phyloP scores from a whole-genome alignment of 2,888 invertebrate genomes.

The Scelioninae gen. 1 region DNA sequence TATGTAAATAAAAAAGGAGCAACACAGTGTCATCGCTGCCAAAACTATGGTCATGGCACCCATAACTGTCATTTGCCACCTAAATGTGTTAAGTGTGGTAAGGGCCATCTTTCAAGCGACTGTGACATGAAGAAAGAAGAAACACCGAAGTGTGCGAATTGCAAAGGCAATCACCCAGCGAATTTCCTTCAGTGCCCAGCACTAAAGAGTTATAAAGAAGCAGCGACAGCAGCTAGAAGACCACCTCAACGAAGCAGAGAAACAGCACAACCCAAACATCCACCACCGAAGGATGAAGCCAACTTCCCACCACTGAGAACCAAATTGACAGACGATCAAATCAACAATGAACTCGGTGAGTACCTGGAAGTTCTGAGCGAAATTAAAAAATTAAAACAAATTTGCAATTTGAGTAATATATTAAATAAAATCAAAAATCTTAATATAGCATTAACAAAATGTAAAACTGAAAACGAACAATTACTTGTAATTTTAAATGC shows the following conservation, averaged over 20 bases:
- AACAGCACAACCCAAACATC: too few relatives aligned
- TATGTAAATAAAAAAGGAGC: slow-evolving; percentile 1
- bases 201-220: not conserved
- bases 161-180: not conserved
- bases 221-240: not conserved
- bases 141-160: slow-evolving; percentile 6
- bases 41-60: not conserved
- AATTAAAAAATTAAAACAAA: not conserved
- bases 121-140: not conserved
- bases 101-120: not conserved
- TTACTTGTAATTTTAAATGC: not conserved
- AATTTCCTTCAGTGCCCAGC: not conserved
- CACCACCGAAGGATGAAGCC: too few relatives aligned
- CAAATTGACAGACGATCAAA: too few relatives aligned
- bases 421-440: slow-evolving; percentile 1
- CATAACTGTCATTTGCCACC: not conserved
- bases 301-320: too few relatives aligned
- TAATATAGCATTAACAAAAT: not conserved
- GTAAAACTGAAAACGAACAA: slow-evolving; percentile 4
- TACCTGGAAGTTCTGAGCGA: too few relatives aligned
- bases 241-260: too few relatives aligned
- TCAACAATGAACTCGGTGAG: too few relatives aligned
- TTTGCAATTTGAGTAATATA: not conserved
- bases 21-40: not conserved
- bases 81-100: slow-evolving; percentile 3